These are phyloP conservation scores for Aromia moschata DNA, from an alignment of 2,888 invertebrate species.

Conservation along the genomic window DNA sequence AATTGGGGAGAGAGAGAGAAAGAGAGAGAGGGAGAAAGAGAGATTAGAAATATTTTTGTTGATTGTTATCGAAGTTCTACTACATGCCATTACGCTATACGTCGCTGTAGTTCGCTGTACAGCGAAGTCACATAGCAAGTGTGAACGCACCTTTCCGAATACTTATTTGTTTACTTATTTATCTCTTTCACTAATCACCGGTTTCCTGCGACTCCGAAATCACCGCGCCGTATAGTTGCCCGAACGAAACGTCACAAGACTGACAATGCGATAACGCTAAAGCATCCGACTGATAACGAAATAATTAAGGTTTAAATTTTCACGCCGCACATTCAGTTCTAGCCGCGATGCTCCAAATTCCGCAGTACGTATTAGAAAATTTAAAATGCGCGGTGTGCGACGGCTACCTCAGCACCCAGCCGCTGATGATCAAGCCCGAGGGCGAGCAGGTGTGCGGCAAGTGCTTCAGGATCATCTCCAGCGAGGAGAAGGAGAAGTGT, in stretches of 20 bases:
- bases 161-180: no score
- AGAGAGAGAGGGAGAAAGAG: no score
- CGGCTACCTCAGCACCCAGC: constrained; percentile 49
- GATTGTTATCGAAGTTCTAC: no score
- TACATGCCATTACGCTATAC: no score
- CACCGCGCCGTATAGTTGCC: background rate
- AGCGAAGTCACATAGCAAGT: no score
- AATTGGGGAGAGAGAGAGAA: no score
- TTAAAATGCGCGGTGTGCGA: constrained; percentile 49
- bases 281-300: constrained; percentile 24
- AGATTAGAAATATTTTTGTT: no score
- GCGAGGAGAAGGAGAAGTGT: constrained; percentile 45
- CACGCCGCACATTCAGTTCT: constrained; percentile 1
- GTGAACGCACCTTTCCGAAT: no score
- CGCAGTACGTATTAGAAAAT: constrained; percentile 43
- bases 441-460: constrained; percentile 52
- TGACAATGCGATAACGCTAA: constrained; percentile 7
- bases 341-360: constrained; percentile 47
- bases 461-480: constrained; percentile 52
- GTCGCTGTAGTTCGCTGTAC: no score
- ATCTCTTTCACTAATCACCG: no score
- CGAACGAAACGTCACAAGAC: constrained; percentile 1
- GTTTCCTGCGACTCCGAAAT: background rate
- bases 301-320: constrained; percentile 13
- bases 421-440: constrained; percentile 43